Evolutionary conservation across 2,797 vertebrate species (phyloP).

Genomic region (Natrix natrix): DNA sequence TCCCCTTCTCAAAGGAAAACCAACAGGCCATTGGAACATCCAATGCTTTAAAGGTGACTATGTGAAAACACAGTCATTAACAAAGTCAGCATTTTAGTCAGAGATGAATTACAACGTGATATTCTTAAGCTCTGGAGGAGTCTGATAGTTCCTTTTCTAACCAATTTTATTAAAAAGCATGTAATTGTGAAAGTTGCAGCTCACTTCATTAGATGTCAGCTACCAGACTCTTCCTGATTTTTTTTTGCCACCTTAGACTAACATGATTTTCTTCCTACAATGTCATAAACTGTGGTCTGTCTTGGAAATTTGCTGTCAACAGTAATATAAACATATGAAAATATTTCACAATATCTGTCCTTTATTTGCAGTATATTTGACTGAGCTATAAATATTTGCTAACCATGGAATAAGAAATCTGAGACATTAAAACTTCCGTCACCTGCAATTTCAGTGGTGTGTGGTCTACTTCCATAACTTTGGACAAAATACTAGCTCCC

Average conservation of each 20-base stretch:
- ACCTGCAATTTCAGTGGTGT: conserved; percentile 77
- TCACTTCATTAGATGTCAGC: background rate
- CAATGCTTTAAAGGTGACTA: background rate
- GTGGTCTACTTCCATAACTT: conserved; percentile 66
- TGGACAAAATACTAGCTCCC: conserved; percentile 78
- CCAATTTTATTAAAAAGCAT: background rate
- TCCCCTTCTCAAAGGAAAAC: background rate
- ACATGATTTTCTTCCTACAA: background rate
- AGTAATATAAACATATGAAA: background rate
- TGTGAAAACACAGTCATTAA: background rate
- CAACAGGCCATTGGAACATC: background rate
- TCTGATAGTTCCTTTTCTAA: background rate
- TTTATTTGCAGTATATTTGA: background rate
- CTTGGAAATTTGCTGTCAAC: background rate
- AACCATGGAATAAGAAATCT: fast-evolving
- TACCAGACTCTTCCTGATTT: background rate
- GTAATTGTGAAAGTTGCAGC: background rate
- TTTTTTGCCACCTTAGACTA: background rate
- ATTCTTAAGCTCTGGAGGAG: background rate
- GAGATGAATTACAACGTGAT: background rate
- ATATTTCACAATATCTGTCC: background rate
- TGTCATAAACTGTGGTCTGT: background rate
- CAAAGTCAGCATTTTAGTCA: background rate
- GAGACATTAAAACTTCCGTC: conserved; percentile 7
- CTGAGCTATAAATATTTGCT: background rate